Evolutionary conservation across 2,797 vertebrate species (phyloP), one percentile per base, ranked within the genome.

Genomic region (Acomys russatus): DNA sequence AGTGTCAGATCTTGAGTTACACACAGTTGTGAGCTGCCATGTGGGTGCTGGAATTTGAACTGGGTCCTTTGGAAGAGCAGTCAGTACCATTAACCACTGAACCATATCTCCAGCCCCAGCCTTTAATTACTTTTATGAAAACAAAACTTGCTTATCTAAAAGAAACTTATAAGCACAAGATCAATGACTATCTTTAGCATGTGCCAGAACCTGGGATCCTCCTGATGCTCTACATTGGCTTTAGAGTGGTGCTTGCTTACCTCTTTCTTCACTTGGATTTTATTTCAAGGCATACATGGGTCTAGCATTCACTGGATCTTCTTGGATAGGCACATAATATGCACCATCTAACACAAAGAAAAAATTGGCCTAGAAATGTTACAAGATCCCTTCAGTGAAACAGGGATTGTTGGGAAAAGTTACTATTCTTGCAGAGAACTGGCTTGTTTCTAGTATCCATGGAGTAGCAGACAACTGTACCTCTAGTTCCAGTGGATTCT

Each of bases 251-350:
- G 59, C 83, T 11, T 33, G 96, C 78, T 70, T 94, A 95, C 79
- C 78, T 77, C 25, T 8, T 12, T 59, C 76, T 56, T 80, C 87
- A 56, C 38, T 79, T 88, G 94, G 94, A 97, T 90, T 96, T 44
- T n/a, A 73, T 95, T 97, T 56, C 20, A 0, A 88, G 23, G 88
- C 49, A 96, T 61, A 15, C 90, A 79, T 88, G 5, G 28, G 94
- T 3, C 68, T 18, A 88, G 77, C 33, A 54, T 93, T 94, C 84
- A 30, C 73, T 92, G 82, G 88, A 51, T 96, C 22, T 90, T 97
- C 38, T 82, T 28, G 90, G 66, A 90, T 8, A 35, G 17, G 17
- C 96, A 80, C 38, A 97, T 97, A 82, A 95, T 94, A 97, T 96
- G 98, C 83, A 84, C 87, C 22, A 49, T 63, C 85, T 73, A 63